Conservation (phyloP, 2,113 vertebrate species). For the Trachemys scripta region DNA sequence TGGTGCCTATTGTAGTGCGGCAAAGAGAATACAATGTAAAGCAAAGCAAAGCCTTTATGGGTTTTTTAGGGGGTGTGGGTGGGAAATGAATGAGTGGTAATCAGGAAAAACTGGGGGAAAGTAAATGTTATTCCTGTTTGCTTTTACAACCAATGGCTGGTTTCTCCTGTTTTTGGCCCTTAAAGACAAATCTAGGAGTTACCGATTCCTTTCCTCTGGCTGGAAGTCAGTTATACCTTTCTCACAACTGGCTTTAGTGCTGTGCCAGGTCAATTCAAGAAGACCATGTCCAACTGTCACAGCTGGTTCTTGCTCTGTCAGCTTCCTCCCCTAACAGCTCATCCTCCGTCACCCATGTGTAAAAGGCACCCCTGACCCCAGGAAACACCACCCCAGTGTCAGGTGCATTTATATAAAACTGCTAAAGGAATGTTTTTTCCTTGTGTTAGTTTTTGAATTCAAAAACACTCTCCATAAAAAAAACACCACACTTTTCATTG, state of each 20-base stretch:
- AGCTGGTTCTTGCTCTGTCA: not conserved
- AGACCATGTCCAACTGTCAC: not conserved
- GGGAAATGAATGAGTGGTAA: not conserved
- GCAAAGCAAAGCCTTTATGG: constrained; percentile 24
- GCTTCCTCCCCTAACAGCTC: not conserved
- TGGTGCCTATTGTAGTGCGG: not conserved
- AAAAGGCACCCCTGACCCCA: not conserved
- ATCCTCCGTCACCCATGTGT: not conserved
- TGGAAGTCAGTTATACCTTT: constrained; percentile 27
- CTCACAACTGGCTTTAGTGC: not conserved
- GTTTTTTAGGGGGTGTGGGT: constrained; percentile 3
- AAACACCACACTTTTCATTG: not conserved
- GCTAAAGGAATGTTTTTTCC: fast-evolving
- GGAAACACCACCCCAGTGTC: not conserved
- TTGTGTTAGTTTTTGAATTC: not conserved
- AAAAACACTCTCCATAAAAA: not conserved
- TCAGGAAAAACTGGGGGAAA: constrained; percentile 11
- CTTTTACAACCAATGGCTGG: constrained; percentile 29
- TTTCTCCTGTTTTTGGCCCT: constrained; percentile 34
- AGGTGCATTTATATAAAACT: not conserved
- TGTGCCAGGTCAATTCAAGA: not conserved
- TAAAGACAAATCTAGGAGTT: constrained; percentile 52
- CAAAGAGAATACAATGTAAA: not conserved
- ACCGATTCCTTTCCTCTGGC: not conserved
- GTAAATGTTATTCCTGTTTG: constrained; percentile 44